Evolutionary conservation across 2,113 vertebrate genomes (phyloP).

Genomic region (Scopus umbretta): DNA sequence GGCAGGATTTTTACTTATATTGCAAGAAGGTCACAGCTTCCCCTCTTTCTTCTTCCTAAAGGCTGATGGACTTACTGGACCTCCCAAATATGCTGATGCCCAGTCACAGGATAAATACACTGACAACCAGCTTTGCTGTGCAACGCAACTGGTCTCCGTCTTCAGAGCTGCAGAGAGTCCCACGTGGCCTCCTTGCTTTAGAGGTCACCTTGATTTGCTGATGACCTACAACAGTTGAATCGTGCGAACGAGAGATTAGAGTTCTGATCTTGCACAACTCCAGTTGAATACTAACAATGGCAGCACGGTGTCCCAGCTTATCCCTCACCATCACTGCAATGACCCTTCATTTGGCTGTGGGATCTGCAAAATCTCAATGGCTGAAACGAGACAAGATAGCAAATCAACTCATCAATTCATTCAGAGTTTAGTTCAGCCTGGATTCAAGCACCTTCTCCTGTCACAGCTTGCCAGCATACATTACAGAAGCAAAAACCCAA

Average conservation of each 20-base stretch:
- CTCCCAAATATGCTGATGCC: background rate
- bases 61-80: background rate
- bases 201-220: background rate
- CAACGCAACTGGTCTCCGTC: background rate
- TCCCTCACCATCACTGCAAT: background rate
- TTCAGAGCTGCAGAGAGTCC: background rate
- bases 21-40: background rate
- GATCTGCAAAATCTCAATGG: background rate
- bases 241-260: background rate
- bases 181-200: background rate
- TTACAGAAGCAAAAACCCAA: background rate
- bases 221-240: background rate
- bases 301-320: background rate
- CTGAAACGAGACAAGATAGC: background rate
- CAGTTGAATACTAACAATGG: background rate
- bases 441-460: background rate
- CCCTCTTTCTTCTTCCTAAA: background rate
- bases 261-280: background rate
- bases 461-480: background rate
- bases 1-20: background rate
- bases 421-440: background rate
- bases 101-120: rapidly evolving
- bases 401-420: background rate
- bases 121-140: background rate
- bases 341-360: background rate